These are phyloP conservation scores for Fistularia tabacaria DNA, from an alignment of 2,797 vertebrate genomes.

Conservation along the genomic window DNA sequence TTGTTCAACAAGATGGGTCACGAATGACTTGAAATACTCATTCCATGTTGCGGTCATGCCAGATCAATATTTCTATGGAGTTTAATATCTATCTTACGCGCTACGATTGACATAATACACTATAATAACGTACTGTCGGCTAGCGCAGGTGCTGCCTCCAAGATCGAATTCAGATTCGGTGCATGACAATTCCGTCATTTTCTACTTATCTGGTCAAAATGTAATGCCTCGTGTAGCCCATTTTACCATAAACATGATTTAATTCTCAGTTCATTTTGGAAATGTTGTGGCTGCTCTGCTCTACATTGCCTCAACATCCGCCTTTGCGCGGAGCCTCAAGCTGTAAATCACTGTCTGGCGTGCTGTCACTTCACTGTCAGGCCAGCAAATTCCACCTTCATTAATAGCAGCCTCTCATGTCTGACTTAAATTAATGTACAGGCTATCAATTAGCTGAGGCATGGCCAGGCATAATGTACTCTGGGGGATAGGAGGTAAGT, in stretches of 20 bases:
- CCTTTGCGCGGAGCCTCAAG: constrained; percentile 39
- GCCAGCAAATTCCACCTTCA: constrained; percentile 61
- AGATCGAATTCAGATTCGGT: no score
- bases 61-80: no score
- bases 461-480: constrained; percentile 45
- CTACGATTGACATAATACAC: no score
- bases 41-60: no score
- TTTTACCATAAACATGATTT: constrained; percentile 49
- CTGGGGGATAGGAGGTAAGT: constrained; percentile 37
- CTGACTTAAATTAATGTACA: constrained; percentile 69
- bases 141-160: no score
- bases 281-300: constrained; percentile 38
- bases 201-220: no score
- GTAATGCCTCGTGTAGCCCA: background rate
- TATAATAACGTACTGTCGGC: no score
- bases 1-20: no score
- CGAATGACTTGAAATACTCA: no score
- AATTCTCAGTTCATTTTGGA: constrained; percentile 45
- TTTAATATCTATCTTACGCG: no score
- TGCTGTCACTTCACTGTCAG: constrained; percentile 65
- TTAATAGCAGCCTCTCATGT: constrained; percentile 74
- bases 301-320: constrained; percentile 33
- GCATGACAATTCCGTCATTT: no score
- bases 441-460: constrained; percentile 70
- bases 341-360: constrained; percentile 56